Percentiles rank a stretch among this genome's conserved stretches.
These are phyloP conservation scores for Dusona sp. DNA, from an alignment of 2,888 invertebrate genomes.

Conservation along the genomic window DNA sequence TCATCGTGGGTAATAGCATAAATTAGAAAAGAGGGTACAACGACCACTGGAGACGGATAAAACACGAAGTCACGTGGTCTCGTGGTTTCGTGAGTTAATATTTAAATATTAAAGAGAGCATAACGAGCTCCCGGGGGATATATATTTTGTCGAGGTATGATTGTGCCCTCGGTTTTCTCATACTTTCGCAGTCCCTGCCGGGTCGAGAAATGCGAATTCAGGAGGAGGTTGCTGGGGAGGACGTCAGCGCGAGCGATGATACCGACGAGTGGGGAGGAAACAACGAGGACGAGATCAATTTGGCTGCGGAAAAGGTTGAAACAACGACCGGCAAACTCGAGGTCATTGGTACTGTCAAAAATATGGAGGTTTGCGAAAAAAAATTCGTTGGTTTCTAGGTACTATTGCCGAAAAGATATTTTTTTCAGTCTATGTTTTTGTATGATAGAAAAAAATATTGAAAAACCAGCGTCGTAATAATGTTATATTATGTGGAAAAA, in stretches of 20 bases:
- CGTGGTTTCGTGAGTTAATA: not conserved
- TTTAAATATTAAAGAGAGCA: slow-evolving; percentile 10
- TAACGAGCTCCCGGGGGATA: slow-evolving; percentile 34
- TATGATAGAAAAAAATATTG: not conserved
- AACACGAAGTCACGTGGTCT: slow-evolving; percentile 24
- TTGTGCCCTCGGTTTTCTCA: slow-evolving; percentile 24
- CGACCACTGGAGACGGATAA: not conserved
- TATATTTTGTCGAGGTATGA: slow-evolving; percentile 17
- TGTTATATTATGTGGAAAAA: not conserved
- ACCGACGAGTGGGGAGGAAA: slow-evolving; percentile 70
- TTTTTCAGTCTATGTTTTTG: not conserved
- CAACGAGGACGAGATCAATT: slow-evolving; percentile 57
- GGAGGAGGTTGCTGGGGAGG: slow-evolving; percentile 61
- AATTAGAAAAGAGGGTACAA: slow-evolving; percentile 2
- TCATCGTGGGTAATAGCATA: slow-evolving; percentile 4
- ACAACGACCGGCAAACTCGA: slow-evolving; percentile 72
- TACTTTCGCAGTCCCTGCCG: slow-evolving; percentile 77
- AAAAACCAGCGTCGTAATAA: not conserved
- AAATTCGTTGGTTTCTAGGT: not conserved
- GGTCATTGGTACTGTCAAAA: slow-evolving; percentile 76
- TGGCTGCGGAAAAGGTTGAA: slow-evolving; percentile 5
- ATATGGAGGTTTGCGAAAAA: slow-evolving; percentile 71
- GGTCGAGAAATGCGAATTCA: slow-evolving; percentile 73
- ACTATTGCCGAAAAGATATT: not conserved
- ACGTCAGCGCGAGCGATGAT: slow-evolving; percentile 63